Evolutionary conservation across 2,888 invertebrate species (phyloP).

Genomic region (Epinotia nisella): DNA sequence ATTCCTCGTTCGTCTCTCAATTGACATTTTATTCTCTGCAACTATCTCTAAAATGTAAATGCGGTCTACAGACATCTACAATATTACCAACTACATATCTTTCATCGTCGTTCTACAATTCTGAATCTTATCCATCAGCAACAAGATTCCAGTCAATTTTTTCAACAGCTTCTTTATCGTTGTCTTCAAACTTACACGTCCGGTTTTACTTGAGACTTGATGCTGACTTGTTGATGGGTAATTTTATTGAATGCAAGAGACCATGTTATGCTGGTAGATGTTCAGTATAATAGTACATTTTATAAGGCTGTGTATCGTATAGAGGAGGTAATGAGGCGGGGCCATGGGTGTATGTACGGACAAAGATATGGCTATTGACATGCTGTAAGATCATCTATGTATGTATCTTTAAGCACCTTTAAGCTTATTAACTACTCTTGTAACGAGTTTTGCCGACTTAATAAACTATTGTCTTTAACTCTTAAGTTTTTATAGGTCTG

Average conservation of each 20-base stretch:
- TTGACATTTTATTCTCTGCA: conserved; percentile 81
- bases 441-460: conserved; percentile 57
- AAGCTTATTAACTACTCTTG: conserved; percentile 67
- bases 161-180: conserved; percentile 47
- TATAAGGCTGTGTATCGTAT: conserved; percentile 71
- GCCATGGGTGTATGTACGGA: conserved; percentile 77
- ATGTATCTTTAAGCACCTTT: conserved; percentile 59
- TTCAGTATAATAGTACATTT: conserved; percentile 68
- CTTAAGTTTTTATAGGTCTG: conserved; percentile 26
- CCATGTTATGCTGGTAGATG: conserved; percentile 65
- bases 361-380: conserved; percentile 76
- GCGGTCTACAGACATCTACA: conserved; percentile 78
- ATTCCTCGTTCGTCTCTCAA: conserved; percentile 78
- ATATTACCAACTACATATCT: conserved; percentile 49
- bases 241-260: conserved; percentile 75
- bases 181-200: conserved; percentile 60
- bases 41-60: conserved; percentile 82
- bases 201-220: conserved; percentile 73
- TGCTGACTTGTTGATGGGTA: conserved; percentile 75
- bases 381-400: conserved; percentile 61
- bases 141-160: conserved; percentile 19
- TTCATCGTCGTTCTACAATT: conserved; percentile 40
- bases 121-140: conserved; percentile 28
- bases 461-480: conserved; percentile 41
- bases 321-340: conserved; percentile 81